Base-by-base conservation (phyloP, 2,113 vertebrate species). In the Tragelaphus imberbis region DNA sequence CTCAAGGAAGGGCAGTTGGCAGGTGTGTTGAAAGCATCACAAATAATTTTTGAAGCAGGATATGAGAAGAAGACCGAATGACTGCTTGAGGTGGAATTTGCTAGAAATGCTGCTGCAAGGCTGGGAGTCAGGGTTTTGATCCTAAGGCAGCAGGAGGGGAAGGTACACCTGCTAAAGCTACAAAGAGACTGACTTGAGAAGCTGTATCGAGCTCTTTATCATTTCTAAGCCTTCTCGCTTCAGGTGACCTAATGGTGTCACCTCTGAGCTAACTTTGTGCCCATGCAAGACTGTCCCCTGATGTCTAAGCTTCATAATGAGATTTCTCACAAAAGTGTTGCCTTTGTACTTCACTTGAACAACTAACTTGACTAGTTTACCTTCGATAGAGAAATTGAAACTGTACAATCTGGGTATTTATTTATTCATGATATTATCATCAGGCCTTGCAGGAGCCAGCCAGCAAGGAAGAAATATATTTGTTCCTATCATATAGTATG, bases 241-340 rank as follows among this genome's bases (percentile, higher is more conserved):
- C 98, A 92, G 92, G 97, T 99, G 99, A 99, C 99, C 99, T 99
- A 99, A 99, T 99, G 99, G 99, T 99, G 98, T 98, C 98, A 98
- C 98, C 97, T 98, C 97, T 97, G 98, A 98, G 98, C 97, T 71
- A 84, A 95, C 98, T 99, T 98, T 98, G 97, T 99, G 97, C 98
- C 98, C 88, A 56, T 87, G 97, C 85, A 97, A 84, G 91, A 95
- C n/a, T 94, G 96, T 98, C 97, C 97, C 4, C 6, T 80, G 96
- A 94, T 93, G 58, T 97, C 68, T 6, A 75, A 92, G 94, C 96
- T 98, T 98, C 98, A 98, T 97, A 95, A 93, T 97, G 96, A 93
- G 71, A 3, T 93, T 97, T 85, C 68, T 96, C 33, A 51, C 59
- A 92, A 95, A 96, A 97, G 90, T 98, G 97, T 79, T 98, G 23